Conservation (phyloP, 1,140 invertebrate species). For the Wiebesia pumilae region DNA sequence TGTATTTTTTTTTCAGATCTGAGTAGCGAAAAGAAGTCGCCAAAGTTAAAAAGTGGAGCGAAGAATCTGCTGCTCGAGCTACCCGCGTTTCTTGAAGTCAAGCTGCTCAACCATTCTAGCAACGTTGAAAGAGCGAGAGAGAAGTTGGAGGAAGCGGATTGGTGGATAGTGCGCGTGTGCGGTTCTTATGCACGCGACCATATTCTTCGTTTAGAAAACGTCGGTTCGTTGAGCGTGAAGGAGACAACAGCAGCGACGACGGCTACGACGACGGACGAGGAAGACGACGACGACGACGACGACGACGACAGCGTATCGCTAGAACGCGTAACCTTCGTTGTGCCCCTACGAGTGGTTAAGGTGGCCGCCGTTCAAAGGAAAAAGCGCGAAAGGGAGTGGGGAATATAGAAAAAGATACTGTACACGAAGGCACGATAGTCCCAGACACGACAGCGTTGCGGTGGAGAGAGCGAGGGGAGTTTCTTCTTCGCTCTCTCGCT, state of each 20-base stretch:
- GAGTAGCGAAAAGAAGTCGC: neutral
- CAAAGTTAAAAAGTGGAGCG: neutral
- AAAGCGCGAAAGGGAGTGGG: neutral
- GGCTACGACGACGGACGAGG: neutral
- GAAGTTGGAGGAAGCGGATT: neutral
- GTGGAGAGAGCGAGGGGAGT: slow-evolving; percentile 33
- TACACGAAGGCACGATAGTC: slow-evolving; percentile 1
- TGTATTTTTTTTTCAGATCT: neutral
- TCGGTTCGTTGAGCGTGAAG: slow-evolving; percentile 10
- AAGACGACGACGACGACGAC: neutral
- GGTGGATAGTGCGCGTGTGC: slow-evolving; percentile 41
- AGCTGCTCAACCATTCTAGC: no score
- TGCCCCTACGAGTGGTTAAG: neutral
- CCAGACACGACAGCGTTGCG: slow-evolving; percentile 10
- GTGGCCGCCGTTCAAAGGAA: neutral
- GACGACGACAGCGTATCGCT: neutral
- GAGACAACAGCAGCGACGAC: neutral
- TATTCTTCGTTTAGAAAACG: slow-evolving; percentile 51
- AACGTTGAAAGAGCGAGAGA: neutral
- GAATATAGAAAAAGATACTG: neutral
- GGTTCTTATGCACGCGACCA: slow-evolving; percentile 43
- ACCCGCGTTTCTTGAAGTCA: neutral
- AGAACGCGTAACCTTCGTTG: neutral
- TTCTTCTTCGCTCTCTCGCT: slow-evolving; percentile 32
- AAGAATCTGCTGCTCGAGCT: neutral